Percentiles rank a stretch among this genome's conserved stretches.
phyloP scores from a whole-genome alignment of 1,140 invertebrate species.

The Drosophila equinoxialis region DNA sequence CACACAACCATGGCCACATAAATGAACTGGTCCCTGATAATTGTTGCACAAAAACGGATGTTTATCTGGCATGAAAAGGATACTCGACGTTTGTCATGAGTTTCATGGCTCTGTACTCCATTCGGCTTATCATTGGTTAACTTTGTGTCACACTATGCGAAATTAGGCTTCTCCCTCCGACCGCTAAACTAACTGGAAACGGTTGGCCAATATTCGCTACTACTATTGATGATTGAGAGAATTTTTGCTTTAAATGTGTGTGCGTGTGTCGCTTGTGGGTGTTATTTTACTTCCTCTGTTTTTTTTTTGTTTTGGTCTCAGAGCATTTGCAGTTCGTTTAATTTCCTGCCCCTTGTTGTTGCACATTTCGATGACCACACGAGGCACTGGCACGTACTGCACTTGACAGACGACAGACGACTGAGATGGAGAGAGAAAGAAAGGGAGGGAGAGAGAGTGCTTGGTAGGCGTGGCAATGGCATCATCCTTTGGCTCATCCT shows the following conservation, averaged over 20 bases:
- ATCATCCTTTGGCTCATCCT: slow-evolving; percentile 30
- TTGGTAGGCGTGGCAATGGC: slow-evolving; percentile 55
- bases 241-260: neutral
- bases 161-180: neutral
- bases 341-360: slow-evolving; percentile 33
- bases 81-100: neutral
- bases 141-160: neutral
- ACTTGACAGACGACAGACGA: slow-evolving; percentile 59
- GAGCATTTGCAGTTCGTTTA: neutral
- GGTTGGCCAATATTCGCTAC: neutral
- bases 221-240: neutral
- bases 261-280: too few species aligned
- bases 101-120: neutral
- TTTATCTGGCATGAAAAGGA: slow-evolving; percentile 29
- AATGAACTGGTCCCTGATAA: slow-evolving; percentile 67
- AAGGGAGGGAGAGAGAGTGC: slow-evolving; percentile 10
- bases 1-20: slow-evolving; percentile 60
- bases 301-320: neutral
- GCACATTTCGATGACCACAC: slow-evolving; percentile 60
- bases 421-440: neutral
- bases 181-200: slow-evolving; percentile 1
- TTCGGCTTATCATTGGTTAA: neutral
- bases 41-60: slow-evolving; percentile 73
- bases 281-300: neutral
- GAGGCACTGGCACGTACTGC: slow-evolving; percentile 69